Evolutionary conservation across 2,888 invertebrate species (phyloP), one percentile per base, ranked within the genome.

Genomic region (Napeogenes sylphis): DNA sequence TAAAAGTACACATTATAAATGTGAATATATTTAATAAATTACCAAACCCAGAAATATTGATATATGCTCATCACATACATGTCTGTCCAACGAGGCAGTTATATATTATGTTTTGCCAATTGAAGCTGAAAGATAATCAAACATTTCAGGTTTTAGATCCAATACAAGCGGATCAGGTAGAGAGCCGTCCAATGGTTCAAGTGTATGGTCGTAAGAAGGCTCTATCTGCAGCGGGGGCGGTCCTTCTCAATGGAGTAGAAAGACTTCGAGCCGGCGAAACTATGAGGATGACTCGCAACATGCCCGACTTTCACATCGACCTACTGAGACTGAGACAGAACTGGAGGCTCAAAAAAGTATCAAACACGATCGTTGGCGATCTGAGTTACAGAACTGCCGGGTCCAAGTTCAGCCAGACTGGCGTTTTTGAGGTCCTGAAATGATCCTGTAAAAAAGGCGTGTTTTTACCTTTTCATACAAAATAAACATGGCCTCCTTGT

Each of bases 301-400:
- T 95, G 70, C 94, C 95, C 0, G 98, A 99, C 82, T 99, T 99
- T 79, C 98, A 99, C 75, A 95, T 97, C 62, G 98, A 99, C 78
- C 84, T 99, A 61, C 82, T 98, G 35, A 92, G 97, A 64, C 90
- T 99, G 55, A 87, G 99, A 47, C 98, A 98, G 78, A 97, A 97
- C 78, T 99, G 98, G 98, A 92, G 98, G 56, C 85, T 99, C n/a
- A 98, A 98, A 80, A 98, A 98, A 90, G 97, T 98, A 0, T 97
- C 97, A 0, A 98, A 97, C 80, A 95, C 96, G 0, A 99, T 99
- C 63, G 95, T 99, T 59, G 99, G 99, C 0, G 99, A 99, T 86
- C 92, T 99, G 5, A 98, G 98, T 81, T 99, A 98, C 79, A 93
- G 97, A 67, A 98, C 98, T 77, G 98, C 98, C 68, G 98, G 98